Evolutionary conservation across 2,113 vertebrate genomes (phyloP), one percentile per base, ranked within the genome.

Genomic region (Oplegnathus fasciatus): DNA sequence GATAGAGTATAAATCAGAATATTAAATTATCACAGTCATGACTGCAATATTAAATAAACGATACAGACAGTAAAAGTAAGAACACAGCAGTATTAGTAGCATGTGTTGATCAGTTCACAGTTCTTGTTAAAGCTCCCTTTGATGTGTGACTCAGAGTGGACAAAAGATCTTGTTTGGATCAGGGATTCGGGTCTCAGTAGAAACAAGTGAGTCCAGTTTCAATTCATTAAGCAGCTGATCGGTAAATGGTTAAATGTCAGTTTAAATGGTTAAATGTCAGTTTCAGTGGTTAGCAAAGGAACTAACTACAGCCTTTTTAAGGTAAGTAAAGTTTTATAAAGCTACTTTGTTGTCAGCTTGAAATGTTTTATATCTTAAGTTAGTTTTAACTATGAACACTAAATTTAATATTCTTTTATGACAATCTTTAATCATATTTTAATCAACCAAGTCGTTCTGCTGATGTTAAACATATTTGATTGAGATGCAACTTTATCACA

Each of bases 121-220:
- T 79, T 85, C 10, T 75, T 50, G 70, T 18, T 46, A 1, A 11
- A 61, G 54, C 10, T 17, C 8, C 13, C 0, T 6, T 3, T 18
- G 15, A 9, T 83, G 80, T 87, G 80, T 37, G 85, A 80, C 82
- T 62, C 70, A 74, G 18, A 6, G 44, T n/a, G 81, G 77, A 37
- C 48, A 58, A 1, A 88, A 57, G 55, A 50, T 84, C 18, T 0
- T n/a, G 28, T 88, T 88, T 32, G 86, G 82, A 28, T 55, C 77
- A 17, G 82, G 86, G 17, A 73, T 52, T 24, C 46, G 24, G 5
- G 17, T 86, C 34, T 78, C 20, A 0, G 48, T 78, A 1, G 62
- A 83, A 78, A 78, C 26, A 10, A 61, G 75, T 83, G 69, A 86
- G 85, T 86, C 42, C 37, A 0, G 37, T 57, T 66, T 66, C 6